Evolutionary conservation across 2,113 vertebrate species (phyloP), one percentile per base, ranked within the genome.

Genomic region (Notothenia coriiceps): DNA sequence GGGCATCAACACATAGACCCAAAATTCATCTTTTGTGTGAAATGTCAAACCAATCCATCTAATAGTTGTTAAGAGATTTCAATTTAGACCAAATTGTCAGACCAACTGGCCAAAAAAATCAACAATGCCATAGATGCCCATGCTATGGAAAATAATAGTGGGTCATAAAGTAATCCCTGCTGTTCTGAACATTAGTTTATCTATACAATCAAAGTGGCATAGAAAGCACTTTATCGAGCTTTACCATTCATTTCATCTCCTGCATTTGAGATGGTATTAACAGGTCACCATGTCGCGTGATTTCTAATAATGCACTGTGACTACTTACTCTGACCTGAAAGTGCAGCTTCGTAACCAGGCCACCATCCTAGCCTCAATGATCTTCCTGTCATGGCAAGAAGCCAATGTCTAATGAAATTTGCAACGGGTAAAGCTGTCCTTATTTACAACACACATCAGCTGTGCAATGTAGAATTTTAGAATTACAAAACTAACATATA

Each of bases 261-360:
- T 57, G 10, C 63, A 54, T 15, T 59, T 29, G 12, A 62, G 50
- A 44, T 9, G 40, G 56, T 76, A 86, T 82, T 86, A 84, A 80
- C 18, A 5, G 68, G 40, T 20, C 71, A 74, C 61, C 57, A 46
- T 71, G 63, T 77, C 54, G 50, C 4, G 25, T n/a, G 72, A 86
- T 67, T 85, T 57, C 51, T 5, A 17, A 51, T 73, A 49, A 74
- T 81, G 51, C 56, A 67, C 71, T 29, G 52, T 54, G 74, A 55
- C 25, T 10, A 25, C 49, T 54, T 57, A 79, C 77, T 59, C 69
- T 66, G 76, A 80, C 77, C 82, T 72, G 22, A 80, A 74, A 69
- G 52, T 55, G 3, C 35, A 44, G 57, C 44, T 62, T 60, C 3
- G 63, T 82, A 78, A 81, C 72, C 65, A 65, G 84, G 69, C 77